Evolutionary conservation across 2,888 invertebrate genomes (phyloP).

Genomic region (Thymelicus sylvestris): DNA sequence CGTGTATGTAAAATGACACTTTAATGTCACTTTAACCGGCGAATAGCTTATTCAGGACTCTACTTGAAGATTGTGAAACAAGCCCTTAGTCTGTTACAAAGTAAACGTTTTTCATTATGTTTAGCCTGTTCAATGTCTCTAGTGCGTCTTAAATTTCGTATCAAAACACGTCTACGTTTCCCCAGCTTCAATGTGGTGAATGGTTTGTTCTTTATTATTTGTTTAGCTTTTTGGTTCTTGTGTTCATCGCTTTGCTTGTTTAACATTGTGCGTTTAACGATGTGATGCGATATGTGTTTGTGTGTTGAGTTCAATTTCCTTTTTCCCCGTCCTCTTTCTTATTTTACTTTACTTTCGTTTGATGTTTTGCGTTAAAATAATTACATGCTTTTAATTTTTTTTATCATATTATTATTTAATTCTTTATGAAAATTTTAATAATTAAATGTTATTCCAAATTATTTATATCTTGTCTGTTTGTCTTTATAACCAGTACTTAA

Average conservation of each 20-base stretch:
- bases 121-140: conserved; percentile 16
- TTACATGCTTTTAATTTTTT: conserved; percentile 7
- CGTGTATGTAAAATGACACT: no score
- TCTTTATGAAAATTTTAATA: neutral
- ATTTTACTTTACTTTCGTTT: neutral
- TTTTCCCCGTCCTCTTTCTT: neutral
- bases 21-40: no score
- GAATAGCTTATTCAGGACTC: no score
- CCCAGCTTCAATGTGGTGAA: conserved; percentile 35
- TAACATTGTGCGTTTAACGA: conserved; percentile 60
- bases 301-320: conserved; percentile 58
- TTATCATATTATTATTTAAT: neutral
- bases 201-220: conserved; percentile 37
- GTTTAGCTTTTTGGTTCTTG: conserved; percentile 38
- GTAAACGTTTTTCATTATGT: neutral
- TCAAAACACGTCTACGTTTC: neutral
- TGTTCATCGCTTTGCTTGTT: conserved; percentile 58
- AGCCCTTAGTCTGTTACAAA: conserved; percentile 6
- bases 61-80: no score
- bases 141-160: conserved; percentile 3
- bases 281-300: conserved; percentile 83
- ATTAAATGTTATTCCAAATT: neutral
- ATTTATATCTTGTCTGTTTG: neutral
- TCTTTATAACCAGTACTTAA: neutral
- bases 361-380: conserved; percentile 22